These are phyloP conservation scores for Nematostella vectensis DNA, from an alignment of 92 coral and sea anemone genomes.

Conservation along the genomic window DNA sequence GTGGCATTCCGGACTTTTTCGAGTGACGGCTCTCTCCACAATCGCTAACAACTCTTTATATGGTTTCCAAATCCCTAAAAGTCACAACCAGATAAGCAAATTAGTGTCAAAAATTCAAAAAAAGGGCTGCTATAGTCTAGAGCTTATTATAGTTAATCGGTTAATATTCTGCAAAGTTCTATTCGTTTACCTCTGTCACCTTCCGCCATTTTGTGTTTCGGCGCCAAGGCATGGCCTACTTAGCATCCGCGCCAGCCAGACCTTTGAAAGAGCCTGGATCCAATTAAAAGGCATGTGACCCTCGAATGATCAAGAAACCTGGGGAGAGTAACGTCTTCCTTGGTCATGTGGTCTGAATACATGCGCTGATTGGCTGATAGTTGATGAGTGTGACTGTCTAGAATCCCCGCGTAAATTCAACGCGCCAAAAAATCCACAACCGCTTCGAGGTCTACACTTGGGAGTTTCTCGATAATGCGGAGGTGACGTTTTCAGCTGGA, in stretches of 20 bases:
- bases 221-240: conserved; percentile 66
- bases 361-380: conserved; percentile 51
- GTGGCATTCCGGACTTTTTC: conserved; percentile 75
- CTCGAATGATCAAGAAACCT: neutral
- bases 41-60: conserved; percentile 76
- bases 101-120: neutral
- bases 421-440: conserved; percentile 94
- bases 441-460: conserved; percentile 37
- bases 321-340: conserved; percentile 9
- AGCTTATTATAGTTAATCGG: neutral
- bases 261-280: conserved; percentile 5
- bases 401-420: conserved; percentile 96
- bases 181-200: conserved; percentile 41
- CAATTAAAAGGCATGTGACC: conserved; percentile 11
- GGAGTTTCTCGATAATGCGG: conserved; percentile 15
- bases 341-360: conserved; percentile 38
- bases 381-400: conserved; percentile 19
- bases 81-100: neutral
- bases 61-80: conserved; percentile 85
- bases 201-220: conserved; percentile 64
- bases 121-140: neutral
- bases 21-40: conserved; percentile 81
- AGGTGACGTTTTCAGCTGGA: conserved; percentile 22
- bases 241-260: conserved; percentile 37
- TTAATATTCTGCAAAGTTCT: neutral